A percentile compares a stretch with the other conserved stretches of the same genome.
phyloP scores from a whole-genome alignment of 1,140 invertebrate species.

The Drosophila sp. region DNA sequence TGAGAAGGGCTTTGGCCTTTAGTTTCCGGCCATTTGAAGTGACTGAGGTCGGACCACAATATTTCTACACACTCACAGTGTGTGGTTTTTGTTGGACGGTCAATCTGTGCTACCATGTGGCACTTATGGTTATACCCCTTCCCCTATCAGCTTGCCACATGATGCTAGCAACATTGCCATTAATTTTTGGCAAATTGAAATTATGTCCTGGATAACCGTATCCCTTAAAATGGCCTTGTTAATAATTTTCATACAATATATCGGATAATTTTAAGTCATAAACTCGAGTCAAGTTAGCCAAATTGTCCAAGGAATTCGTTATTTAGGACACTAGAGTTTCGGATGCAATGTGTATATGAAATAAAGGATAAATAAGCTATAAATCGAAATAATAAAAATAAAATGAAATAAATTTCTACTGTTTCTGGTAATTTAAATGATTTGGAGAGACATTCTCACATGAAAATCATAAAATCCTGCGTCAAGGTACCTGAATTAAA shows the following conservation, averaged over 20 bases:
- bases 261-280: conserved; percentile 2
- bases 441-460: no score
- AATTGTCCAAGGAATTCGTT: not conserved
- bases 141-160: conserved; percentile 13
- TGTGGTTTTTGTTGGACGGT: conserved; percentile 27
- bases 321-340: not conserved
- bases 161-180: conserved; percentile 43
- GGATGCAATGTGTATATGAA: not conserved
- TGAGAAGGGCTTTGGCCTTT: conserved; percentile 55
- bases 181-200: conserved; percentile 48
- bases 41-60: conserved; percentile 64
- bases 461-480: no score
- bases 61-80: conserved; percentile 23
- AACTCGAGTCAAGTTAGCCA: not conserved
- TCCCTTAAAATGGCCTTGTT: not conserved
- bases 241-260: conserved; percentile 11
- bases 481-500: no score
- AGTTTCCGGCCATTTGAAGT: conserved; percentile 62
- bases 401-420: no score
- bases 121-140: conserved; percentile 35
- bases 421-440: no score
- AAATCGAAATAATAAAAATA: not conserved
- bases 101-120: conserved; percentile 45
- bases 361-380: not conserved
- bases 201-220: conserved; percentile 5